Percentiles rank a stretch among this genome's conserved stretches.
Conservation (phyloP, 92 coral and sea anemone species). For the Pocillopora meandrina region DNA sequence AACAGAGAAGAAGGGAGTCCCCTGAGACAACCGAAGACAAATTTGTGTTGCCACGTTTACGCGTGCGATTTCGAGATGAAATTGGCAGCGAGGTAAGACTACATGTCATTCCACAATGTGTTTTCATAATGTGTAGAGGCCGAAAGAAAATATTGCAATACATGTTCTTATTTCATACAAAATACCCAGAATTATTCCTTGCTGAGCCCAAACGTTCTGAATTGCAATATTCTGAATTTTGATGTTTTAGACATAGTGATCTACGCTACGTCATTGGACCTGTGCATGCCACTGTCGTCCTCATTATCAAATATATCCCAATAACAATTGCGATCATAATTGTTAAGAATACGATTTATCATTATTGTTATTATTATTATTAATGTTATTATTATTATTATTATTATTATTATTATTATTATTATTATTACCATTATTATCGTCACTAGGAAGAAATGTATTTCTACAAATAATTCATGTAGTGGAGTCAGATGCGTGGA, state of each 20-base stretch:
- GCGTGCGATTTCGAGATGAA: slow-evolving; percentile 20
- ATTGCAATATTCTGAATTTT: too few species aligned
- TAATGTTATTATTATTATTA: too few species aligned
- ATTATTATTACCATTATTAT: too few species aligned
- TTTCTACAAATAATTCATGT: neutral
- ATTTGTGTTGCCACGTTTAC: neutral
- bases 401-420: too few species aligned
- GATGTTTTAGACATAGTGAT: too few species aligned
- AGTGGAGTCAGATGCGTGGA: neutral
- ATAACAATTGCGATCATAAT: too few species aligned
- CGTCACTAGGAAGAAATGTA: neutral
- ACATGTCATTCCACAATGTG: neutral
- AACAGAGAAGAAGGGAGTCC: neutral
- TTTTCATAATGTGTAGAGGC: neutral
- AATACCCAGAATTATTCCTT: neutral
- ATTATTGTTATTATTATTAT: too few species aligned
- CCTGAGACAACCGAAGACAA: neutral
- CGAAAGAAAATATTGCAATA: neutral
- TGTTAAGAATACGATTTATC: too few species aligned
- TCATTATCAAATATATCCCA: too few species aligned
- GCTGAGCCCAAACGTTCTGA: too few species aligned
- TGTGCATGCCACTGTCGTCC: too few species aligned
- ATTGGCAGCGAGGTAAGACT: slow-evolving; percentile 9
- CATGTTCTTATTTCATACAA: neutral
- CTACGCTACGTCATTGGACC: too few species aligned